phyloP scores from a whole-genome alignment of 2,888 invertebrate genomes.

The Yponomeuta malinellus region DNA sequence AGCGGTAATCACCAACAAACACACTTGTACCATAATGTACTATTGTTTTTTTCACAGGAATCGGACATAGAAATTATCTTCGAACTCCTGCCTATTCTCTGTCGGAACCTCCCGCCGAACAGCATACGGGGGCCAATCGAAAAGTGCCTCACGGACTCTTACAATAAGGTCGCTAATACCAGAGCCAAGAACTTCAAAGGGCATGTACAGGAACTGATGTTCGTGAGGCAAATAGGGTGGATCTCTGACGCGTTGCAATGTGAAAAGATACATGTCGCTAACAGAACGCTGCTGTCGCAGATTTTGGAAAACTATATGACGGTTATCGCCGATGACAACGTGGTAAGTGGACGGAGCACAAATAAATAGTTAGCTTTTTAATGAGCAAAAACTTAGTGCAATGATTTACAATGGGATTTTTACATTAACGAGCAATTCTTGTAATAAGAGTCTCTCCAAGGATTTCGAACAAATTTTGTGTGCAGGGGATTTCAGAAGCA shows the following conservation, averaged over 20 bases:
- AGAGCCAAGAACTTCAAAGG: slow-evolving; percentile 25
- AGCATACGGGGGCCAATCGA: slow-evolving; percentile 72
- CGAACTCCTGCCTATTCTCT: slow-evolving; percentile 70
- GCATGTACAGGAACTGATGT: slow-evolving; percentile 31
- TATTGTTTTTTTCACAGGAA: slow-evolving; percentile 45
- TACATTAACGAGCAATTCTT: too few species aligned
- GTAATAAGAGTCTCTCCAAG: too few species aligned
- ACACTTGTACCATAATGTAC: too few species aligned
- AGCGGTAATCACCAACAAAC: too few species aligned
- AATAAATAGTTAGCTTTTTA: too few species aligned
- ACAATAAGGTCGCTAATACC: slow-evolving; percentile 26
- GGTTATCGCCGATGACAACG: slow-evolving; percentile 55
- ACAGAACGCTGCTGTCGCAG: slow-evolving; percentile 68
- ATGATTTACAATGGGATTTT: too few species aligned
- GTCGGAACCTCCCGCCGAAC: slow-evolving; percentile 75
- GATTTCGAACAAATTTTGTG: too few species aligned
- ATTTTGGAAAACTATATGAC: slow-evolving; percentile 65
- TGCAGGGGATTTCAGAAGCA: too few species aligned
- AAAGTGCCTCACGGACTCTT: slow-evolving; percentile 57
- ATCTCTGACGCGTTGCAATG: slow-evolving; percentile 62
- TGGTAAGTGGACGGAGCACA: slow-evolving; percentile 39
- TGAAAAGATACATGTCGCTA: slow-evolving; percentile 76
- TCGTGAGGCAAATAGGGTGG: slow-evolving; percentile 39
- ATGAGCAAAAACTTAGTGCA: too few species aligned
- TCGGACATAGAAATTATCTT: slow-evolving; percentile 62